Base-by-base conservation (phyloP, 2,113 vertebrate species). In the Pyxicephalus adspersus region DNA sequence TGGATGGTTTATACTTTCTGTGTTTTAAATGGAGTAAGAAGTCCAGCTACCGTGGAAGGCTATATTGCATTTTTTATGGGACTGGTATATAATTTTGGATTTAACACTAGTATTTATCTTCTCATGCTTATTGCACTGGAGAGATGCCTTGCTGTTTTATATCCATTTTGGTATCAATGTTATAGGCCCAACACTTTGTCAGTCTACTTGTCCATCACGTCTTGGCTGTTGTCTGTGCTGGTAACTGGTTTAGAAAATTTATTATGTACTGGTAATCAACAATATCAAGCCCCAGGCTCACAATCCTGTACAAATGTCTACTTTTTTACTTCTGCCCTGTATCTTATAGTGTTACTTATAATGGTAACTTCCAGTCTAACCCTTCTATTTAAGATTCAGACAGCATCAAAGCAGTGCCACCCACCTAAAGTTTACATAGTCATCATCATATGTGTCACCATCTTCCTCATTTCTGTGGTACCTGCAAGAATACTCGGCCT, bases 151-250 rank as follows among this genome's bases (percentile, higher is more conserved):
- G 34, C 65, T 7, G 80, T 64, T 45, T 76, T 85, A 76, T 86
- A 83, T 68, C 87, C 86, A 8, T 83, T 86, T 67, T 87, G 84
- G 85, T 60, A 75, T 73, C 52, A 75, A 20, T 83, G 74, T 22
- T 77, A 23, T 6, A 80, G 71, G 9, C 84, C 84, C 0, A 74
- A 52, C 45, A 61, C 54, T 18, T 65, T 86, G 3, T 83, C 83
- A 2, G 19, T 54, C 0, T 0, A 4, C 3, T 0, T 1, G 1
- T 84, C 84, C 57, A 67, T 38, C 64, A 64, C 82, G 55, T 71
- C 83, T 11, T 85, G 85, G 87, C 13, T 17, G 3, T 82, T 87
- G 0, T 77, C 85, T 15, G 20, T 68, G 0, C 28, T 85, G 17
- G 72, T 87, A 0, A 80, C 80, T 0, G 80, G 75, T 7, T 38